A percentile compares a stretch with the other conserved stretches of the same genome.
Conservation (phyloP, 2,888 invertebrate species). For the Epinotia demarniana region DNA sequence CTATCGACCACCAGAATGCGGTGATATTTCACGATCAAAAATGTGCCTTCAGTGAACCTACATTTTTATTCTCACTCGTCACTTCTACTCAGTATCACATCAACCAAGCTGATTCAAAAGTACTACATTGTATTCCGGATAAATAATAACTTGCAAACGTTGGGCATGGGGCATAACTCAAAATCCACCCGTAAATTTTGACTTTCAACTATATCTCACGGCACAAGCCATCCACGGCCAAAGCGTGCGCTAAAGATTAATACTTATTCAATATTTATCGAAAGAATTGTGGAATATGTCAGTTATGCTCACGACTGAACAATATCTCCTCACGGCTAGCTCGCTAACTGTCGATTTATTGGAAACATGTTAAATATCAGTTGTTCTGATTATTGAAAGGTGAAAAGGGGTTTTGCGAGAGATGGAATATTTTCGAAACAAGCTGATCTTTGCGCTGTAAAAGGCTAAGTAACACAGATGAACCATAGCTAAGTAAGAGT, state of each 20-base stretch:
- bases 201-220: conserved; percentile 63
- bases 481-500: background rate
- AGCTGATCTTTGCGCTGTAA: background rate
- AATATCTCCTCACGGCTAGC: conserved; percentile 46
- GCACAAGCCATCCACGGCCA: conserved; percentile 61
- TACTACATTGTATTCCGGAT: conserved; percentile 49
- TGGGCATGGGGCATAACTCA: conserved; percentile 54
- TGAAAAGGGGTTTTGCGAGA: conserved; percentile 20
- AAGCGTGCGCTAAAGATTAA: conserved; percentile 70
- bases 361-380: conserved; percentile 51
- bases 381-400: conserved; percentile 40
- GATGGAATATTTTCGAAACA: conserved; percentile 10
- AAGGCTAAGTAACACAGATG: conserved; percentile 1
- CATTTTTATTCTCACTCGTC: no score
- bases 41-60: no score
- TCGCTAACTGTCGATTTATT: conserved; percentile 56
- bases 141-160: conserved; percentile 63
- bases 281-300: conserved; percentile 56
- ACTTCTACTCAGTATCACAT: no score
- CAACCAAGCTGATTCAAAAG: background rate
- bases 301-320: conserved; percentile 34
- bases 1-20: no score
- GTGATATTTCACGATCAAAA: no score
- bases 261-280: conserved; percentile 60
- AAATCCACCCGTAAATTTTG: conserved; percentile 70